Conservation (phyloP, 2,888 invertebrate genomes). For the Mylabris sibirica region DNA sequence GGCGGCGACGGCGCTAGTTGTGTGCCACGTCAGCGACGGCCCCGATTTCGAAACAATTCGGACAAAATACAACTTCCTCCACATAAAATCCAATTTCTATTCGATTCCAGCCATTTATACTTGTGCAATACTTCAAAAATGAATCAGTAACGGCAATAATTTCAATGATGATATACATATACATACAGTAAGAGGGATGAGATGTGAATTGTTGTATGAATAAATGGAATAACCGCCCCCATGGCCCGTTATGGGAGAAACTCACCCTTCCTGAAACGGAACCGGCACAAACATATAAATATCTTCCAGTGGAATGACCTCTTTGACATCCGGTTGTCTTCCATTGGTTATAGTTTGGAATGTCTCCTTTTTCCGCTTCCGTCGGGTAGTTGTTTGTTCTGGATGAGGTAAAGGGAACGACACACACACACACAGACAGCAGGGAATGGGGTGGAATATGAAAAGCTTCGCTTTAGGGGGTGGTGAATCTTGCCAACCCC, state of each 20-base stretch:
- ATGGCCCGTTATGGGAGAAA: slow-evolving; percentile 49
- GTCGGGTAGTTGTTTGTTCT: slow-evolving; percentile 53
- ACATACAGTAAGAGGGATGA: slow-evolving; percentile 6
- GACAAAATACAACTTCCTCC: slow-evolving; percentile 48
- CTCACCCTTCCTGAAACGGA: slow-evolving; percentile 51
- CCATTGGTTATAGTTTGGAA: slow-evolving; percentile 50
- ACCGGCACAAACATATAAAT: slow-evolving; percentile 58
- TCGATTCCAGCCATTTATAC: neutral
- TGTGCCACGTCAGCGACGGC: slow-evolving; percentile 48
- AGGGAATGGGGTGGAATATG: slow-evolving; percentile 25
- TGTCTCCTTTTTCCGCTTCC: slow-evolving; percentile 56
- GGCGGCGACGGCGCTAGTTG: slow-evolving; percentile 43
- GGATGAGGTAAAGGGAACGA: slow-evolving; percentile 41
- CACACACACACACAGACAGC: too few relatives aligned
- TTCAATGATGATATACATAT: slow-evolving; percentile 2
- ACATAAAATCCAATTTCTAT: slow-evolving; percentile 10
- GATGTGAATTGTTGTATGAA: slow-evolving; percentile 49
- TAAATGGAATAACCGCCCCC: slow-evolving; percentile 52
- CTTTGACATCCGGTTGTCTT: slow-evolving; percentile 57
- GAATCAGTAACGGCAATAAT: neutral
- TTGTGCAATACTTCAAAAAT: neutral
- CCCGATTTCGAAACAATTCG: slow-evolving; percentile 44
- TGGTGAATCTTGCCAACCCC: slow-evolving; percentile 39
- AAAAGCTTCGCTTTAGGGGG: slow-evolving; percentile 31
- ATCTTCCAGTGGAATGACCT: slow-evolving; percentile 59